Conservation (phyloP, 2,797 vertebrate genomes). For the Varecia variegata region DNA sequence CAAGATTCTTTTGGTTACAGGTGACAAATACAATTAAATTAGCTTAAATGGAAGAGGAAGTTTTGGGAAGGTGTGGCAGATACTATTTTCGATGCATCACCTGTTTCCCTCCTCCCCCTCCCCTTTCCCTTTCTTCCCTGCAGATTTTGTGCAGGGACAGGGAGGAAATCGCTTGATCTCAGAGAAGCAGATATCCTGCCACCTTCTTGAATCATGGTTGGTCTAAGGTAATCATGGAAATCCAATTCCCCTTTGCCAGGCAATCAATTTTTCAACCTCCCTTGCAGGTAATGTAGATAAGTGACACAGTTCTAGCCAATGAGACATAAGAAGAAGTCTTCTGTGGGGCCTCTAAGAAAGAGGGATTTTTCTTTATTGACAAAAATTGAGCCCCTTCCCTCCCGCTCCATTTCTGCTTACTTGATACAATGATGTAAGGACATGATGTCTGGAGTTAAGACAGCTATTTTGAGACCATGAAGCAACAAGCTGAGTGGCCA, state of each 20-base stretch:
- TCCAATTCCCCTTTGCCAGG: background rate
- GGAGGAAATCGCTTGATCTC: constrained; percentile 14
- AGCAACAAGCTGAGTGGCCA: background rate
- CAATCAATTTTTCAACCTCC: background rate
- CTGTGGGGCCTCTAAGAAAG: background rate
- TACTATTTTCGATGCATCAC: background rate
- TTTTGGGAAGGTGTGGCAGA: background rate
- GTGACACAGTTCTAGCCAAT: background rate
- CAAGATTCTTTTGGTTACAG: background rate
- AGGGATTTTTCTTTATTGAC: background rate
- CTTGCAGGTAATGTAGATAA: background rate
- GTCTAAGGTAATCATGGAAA: background rate
- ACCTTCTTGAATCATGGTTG: background rate
- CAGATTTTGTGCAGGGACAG: background rate
- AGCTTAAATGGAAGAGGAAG: background rate
- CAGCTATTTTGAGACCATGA: background rate
- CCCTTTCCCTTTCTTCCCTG: background rate
- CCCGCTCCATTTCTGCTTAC: background rate
- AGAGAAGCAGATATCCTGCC: background rate
- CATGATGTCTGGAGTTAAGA: background rate
- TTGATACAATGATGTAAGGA: background rate
- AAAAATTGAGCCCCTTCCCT: background rate
- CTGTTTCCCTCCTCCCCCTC: background rate
- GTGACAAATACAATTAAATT: background rate
- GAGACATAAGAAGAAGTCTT: background rate